Evolutionary conservation across 2,888 invertebrate species (phyloP).

Genomic region (Arctia plantaginis): DNA sequence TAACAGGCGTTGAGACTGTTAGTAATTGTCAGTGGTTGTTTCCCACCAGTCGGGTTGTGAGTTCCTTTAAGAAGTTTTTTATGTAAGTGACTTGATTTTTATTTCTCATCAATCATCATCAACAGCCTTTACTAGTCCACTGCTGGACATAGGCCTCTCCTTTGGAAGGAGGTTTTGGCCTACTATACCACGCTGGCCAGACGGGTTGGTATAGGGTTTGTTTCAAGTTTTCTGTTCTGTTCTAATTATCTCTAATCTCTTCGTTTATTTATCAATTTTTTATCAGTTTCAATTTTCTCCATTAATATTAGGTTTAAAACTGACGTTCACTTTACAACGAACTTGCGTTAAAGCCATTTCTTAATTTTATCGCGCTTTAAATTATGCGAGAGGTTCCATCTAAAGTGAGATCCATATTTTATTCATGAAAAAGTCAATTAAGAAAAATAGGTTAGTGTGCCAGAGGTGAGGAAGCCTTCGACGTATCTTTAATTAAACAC

Average conservation of each 20-base stretch:
- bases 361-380: slow-evolving; percentile 14
- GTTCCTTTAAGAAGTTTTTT: neutral
- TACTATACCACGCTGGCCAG: too few relatives aligned
- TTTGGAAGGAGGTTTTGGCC: too few relatives aligned
- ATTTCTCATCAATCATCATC: neutral
- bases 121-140: too few relatives aligned
- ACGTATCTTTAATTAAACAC: slow-evolving; percentile 20
- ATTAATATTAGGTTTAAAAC: neutral
- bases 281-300: neutral
- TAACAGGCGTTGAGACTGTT: neutral
- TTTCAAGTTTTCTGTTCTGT: too few relatives aligned
- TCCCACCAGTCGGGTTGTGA: neutral
- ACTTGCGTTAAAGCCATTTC: neutral
- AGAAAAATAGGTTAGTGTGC: slow-evolving; percentile 27
- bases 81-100: neutral
- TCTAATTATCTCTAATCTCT: too few relatives aligned
- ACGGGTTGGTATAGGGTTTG: too few relatives aligned
- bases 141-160: too few relatives aligned
- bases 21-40: neutral
- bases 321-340: neutral
- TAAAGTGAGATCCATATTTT: slow-evolving; percentile 16
- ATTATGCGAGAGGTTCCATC: slow-evolving; percentile 9
- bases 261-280: neutral
- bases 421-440: slow-evolving; percentile 22
- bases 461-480: slow-evolving; percentile 18